Evolutionary conservation across 2,797 vertebrate species (phyloP), one percentile per base, ranked within the genome.

Genomic region (Agapornis canus): DNA sequence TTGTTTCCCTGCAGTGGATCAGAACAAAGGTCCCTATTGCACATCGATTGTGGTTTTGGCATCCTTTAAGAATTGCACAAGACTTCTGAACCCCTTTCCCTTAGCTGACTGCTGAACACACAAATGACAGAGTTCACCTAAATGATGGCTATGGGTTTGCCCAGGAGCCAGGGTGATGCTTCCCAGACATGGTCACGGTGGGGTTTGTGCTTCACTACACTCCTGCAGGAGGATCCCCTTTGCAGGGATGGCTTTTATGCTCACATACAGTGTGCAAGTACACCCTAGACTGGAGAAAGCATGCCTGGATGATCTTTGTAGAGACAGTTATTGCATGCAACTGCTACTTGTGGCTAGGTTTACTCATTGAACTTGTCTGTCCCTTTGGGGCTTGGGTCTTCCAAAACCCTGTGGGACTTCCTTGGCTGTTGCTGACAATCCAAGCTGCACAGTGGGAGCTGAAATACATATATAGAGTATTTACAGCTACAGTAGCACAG

Each of bases 1-100:
- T 64, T 72, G 69, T 92, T 97, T 97, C 90, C 96, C 96, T 97
- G 96, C 86, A 96, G 92, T 92, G 87, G 90, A 92, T 86, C 92
- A 94, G 84, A 96, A 97, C 51, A 0, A 90, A 92, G 64, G 90
- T 96, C 88, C 89, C 89, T 97, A 94, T 95, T 97, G 96, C 96
- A 97, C 95, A 86, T 96, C 43, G 68, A 60, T 94, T 93, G 52
- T 79, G 72, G 95, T 96, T 97, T 93, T 97, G 96, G 96, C 95
- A 96, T 97, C 78, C 70, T 96, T 92, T 88, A 95, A 89, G 92
- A 96, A 82, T 91, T 71, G 86, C 70, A 94, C 90, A 42, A 84
- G 85, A 80, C 83, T 89, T 72, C 9, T n/a, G 48, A 84, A 42
- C 56, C n/a, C 65, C 65, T 73, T 61, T 59, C 32, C 63, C 40